A percentile compares a stretch with the other conserved stretches of the same genome.
Conservation (phyloP, 2,113 vertebrate genomes). For the Oenanthe melanoleuca region DNA sequence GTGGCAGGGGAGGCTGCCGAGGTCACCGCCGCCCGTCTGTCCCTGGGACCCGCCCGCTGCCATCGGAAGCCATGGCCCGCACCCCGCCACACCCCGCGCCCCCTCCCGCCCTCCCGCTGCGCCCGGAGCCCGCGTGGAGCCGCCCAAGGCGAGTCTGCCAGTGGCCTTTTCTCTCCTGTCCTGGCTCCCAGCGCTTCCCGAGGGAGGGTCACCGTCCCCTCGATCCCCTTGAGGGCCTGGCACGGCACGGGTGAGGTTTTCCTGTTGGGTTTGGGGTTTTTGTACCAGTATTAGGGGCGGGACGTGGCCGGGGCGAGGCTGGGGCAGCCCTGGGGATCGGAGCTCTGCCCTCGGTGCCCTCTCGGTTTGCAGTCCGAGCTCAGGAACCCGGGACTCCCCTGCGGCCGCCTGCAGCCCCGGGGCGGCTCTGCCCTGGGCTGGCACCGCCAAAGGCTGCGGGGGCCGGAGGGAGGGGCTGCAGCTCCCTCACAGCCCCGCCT, state of each 20-base stretch:
- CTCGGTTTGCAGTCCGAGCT: not conserved
- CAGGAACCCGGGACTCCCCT: constrained; percentile 45
- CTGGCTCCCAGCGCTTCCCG: not conserved
- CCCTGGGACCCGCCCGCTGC: constrained; percentile 70
- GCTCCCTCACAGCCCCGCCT: not conserved
- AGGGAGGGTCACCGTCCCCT: not conserved
- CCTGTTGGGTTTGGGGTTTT: not conserved
- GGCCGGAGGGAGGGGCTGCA: not conserved
- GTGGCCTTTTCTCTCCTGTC: not conserved
- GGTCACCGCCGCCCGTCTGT: constrained; percentile 75
- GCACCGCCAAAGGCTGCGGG: not conserved
- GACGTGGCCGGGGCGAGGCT: not conserved
- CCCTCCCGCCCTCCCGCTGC: not conserved
- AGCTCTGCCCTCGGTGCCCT: not conserved
- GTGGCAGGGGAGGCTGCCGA: constrained; percentile 61
- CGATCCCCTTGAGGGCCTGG: not conserved
- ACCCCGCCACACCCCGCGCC: no score
- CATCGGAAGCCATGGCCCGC: constrained; percentile 87
- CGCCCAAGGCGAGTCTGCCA: not conserved
- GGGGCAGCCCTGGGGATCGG: not conserved
- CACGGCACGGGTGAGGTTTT: not conserved
- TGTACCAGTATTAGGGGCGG: constrained; percentile 47
- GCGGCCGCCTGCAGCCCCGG: not conserved
- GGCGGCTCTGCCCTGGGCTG: not conserved
- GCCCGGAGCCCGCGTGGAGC: not conserved